Percentiles rank a stretch among this genome's conserved stretches.
Evolutionary conservation across 1,140 invertebrate genomes (phyloP).

Genomic region (Dendrolimus kikuchii): DNA sequence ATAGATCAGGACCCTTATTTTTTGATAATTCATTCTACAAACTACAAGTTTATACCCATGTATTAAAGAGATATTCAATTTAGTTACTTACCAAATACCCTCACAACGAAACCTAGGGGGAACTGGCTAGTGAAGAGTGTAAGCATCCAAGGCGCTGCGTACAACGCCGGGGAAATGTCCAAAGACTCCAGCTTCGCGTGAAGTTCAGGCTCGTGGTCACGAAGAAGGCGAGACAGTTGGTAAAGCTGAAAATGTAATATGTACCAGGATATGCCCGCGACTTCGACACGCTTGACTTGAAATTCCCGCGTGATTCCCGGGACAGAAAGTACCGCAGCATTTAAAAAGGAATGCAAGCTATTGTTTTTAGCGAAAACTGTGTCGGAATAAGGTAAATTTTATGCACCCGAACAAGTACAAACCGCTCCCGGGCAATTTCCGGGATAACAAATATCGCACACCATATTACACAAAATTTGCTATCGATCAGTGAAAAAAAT

Average conservation of each 20-base stretch:
- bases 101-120: slow-evolving; percentile 93
- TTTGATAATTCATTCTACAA: no score
- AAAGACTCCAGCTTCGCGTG: slow-evolving; percentile 91
- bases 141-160: slow-evolving; percentile 96
- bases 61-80: not conserved
- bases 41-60: not conserved
- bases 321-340: no score
- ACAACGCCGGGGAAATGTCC: slow-evolving; percentile 93
- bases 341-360: not conserved
- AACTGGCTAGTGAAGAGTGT: slow-evolving; percentile 97
- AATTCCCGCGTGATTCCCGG: no score
- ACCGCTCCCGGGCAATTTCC: no score
- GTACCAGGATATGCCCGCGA: no score
- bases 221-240: slow-evolving; percentile 92
- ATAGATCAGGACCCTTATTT: no score
- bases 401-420: no score
- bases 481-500: no score
- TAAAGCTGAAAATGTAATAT: slow-evolving; percentile 78
- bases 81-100: slow-evolving; percentile 86
- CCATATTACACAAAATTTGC: no score
- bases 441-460: no score
- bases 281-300: no score
- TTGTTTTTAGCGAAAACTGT: not conserved
- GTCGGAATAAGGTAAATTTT: no score
- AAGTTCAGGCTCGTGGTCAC: slow-evolving; percentile 88